These are phyloP conservation scores for Mesoligia furuncula DNA, from an alignment of 2,888 invertebrate species.

Conservation along the genomic window DNA sequence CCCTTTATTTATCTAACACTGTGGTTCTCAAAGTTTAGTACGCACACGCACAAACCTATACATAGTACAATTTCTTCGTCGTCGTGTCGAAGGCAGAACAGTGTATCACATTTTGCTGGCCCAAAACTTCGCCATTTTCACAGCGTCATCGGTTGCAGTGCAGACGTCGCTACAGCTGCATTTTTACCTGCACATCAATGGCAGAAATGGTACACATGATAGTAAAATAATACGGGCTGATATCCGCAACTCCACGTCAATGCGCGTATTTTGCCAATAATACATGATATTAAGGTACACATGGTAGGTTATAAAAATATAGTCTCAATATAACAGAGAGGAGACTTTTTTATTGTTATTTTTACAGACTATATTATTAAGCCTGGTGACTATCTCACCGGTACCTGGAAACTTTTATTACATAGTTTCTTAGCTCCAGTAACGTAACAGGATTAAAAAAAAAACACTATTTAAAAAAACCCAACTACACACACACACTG, in stretches of 20 bases:
- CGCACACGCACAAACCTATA: background rate
- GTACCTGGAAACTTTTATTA: too few species aligned
- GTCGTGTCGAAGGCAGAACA: background rate
- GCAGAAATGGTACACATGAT: background rate
- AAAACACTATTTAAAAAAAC: too few species aligned
- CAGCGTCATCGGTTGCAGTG: background rate
- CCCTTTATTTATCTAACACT: slow-evolving; percentile 51
- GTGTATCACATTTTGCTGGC: background rate
- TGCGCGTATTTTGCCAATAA: too few species aligned
- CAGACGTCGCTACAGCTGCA: background rate
- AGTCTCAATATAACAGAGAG: background rate
- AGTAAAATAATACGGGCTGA: too few species aligned
- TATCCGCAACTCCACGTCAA: too few species aligned
- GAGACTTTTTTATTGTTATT: background rate
- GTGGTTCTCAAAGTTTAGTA: slow-evolving; percentile 37
- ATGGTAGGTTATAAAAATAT: too few species aligned
- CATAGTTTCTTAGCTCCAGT: too few species aligned
- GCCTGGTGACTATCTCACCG: too few species aligned
- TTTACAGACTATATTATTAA: too few species aligned
- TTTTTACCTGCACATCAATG: background rate
- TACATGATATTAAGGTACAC: background rate
- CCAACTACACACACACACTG: too few species aligned
- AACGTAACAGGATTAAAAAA: too few species aligned
- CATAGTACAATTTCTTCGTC: background rate
- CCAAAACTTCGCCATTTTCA: background rate